These are phyloP conservation scores for Tamias sibiricus DNA, from an alignment of 2,113 vertebrate genomes.

Conservation along the genomic window DNA sequence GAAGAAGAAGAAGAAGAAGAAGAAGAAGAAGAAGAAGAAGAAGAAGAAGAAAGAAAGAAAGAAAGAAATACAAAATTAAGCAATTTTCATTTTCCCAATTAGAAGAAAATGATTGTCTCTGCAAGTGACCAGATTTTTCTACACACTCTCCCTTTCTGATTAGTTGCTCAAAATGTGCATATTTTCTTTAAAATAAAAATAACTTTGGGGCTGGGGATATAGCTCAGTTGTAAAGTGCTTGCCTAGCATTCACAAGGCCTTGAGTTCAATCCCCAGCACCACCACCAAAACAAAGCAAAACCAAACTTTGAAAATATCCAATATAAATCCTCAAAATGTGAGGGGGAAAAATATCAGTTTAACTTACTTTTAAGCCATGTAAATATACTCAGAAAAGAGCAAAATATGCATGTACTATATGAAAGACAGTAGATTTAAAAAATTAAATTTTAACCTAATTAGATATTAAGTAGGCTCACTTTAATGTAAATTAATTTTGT, in stretches of 20 bases:
- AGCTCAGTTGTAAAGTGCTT: too few relatives aligned
- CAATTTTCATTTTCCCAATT: not conserved
- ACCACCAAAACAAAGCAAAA: too few relatives aligned
- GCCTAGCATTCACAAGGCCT: too few relatives aligned
- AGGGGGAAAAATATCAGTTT: not conserved
- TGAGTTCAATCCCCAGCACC: too few relatives aligned
- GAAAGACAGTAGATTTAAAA: not conserved
- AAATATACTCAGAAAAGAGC: constrained; percentile 31
- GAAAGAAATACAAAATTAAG: constrained; percentile 45
- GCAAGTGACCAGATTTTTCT: not conserved
- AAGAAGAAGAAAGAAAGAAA: not conserved
- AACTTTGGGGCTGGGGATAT: too few relatives aligned
- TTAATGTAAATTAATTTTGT: constrained; percentile 18
- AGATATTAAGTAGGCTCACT: constrained; percentile 21
- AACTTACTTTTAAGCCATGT: not conserved
- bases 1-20: too few relatives aligned
- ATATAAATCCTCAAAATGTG: not conserved
- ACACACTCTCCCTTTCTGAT: not conserved
- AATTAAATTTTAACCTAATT: constrained; percentile 23
- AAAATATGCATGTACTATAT: not conserved
- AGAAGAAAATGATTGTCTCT: not conserved
- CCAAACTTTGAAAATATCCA: not conserved
- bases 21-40: too few relatives aligned
- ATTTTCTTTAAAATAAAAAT: constrained; percentile 55
- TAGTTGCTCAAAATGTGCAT: not conserved